Base-by-base conservation (phyloP, 2,888 invertebrate species). In the Tachina fera region DNA sequence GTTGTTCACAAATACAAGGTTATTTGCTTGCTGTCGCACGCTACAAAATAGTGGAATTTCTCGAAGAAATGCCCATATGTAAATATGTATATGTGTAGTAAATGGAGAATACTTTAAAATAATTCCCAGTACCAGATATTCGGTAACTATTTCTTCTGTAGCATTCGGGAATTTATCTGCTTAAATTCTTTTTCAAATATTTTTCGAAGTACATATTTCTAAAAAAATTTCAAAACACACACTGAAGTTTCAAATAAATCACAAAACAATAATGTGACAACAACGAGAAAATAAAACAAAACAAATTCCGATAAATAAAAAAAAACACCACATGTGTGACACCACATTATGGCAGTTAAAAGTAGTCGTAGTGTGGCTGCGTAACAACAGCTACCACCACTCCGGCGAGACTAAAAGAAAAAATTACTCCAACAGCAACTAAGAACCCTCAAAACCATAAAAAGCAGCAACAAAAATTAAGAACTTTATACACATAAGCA, bases 241-340 rank as follows among this genome's bases (percentile, higher is more conserved):
- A 13, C 45, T 63, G 43, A 65, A 51, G 16, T 67, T 53, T 83
- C 60, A 70, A 58, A 58, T 45, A 47, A 63, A 72, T 14, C 39
- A 60, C 47, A 39, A 14, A 45, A 31, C 58, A 58, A 45, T 31
- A 60, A 14, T n/a, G 41, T 31, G n/a, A 61, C 70, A 60, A 53
- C 51, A 10, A 53, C 51, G 4, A 56, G 10, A 67, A 68, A 77
- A 3, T 19, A 49, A 58, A 31, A 51, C 9, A 61, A 22, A 14
- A 78, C 51, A 70, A 43, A 70, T 41, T 71, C 8, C 45, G 22
- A 60, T 31, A 2, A 49, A 51, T n/a, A 65, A 67, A 74, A 72
- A 70, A 68, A 60, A 56, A 61, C 83, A 83, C 78, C n/a, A n/a
- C n/a, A n/a, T n/a, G 79, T 83, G 83, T 83, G 78, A 56, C 67